Conservation (phyloP, 2,113 vertebrate genomes). For the Lophochroa leadbeateri region DNA sequence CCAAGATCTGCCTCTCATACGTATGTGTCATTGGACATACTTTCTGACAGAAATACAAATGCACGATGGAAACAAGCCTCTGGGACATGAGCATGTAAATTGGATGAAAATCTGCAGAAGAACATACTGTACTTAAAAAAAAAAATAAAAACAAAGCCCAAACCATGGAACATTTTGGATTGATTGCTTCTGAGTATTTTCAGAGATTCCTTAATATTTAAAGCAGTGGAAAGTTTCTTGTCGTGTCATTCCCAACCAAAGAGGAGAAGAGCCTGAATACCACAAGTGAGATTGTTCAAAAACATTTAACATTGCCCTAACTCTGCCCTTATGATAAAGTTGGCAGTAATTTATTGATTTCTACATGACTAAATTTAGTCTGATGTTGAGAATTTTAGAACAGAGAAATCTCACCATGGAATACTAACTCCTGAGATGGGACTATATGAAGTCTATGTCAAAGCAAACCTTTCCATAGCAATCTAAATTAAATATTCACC, state of each 20-base stretch:
- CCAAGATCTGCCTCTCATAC: not conserved
- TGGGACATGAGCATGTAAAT: not conserved
- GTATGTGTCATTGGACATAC: not conserved
- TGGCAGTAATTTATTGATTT: not conserved
- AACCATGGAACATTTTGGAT: not conserved
- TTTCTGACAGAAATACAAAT: not conserved
- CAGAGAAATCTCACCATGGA: not conserved
- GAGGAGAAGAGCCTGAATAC: not conserved
- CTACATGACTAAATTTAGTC: conserved; percentile 3
- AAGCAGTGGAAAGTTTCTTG: conserved; percentile 44
- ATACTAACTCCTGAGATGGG: not conserved
- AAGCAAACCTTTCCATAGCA: not conserved
- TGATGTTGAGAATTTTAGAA: not conserved
- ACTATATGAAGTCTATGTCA: not conserved
- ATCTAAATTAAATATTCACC: not conserved
- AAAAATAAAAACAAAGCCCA: not conserved
- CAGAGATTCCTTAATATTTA: conserved; percentile 29
- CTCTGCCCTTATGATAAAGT: not conserved
- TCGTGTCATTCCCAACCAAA: not conserved
- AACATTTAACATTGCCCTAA: not conserved
- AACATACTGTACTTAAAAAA: not conserved
- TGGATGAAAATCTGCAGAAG: not conserved
- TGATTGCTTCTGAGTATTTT: not conserved
- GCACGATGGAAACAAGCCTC: not conserved
- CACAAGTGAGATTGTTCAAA: not conserved